Base-by-base conservation (phyloP, 2,888 invertebrate species). In the Aphrophora alni region DNA sequence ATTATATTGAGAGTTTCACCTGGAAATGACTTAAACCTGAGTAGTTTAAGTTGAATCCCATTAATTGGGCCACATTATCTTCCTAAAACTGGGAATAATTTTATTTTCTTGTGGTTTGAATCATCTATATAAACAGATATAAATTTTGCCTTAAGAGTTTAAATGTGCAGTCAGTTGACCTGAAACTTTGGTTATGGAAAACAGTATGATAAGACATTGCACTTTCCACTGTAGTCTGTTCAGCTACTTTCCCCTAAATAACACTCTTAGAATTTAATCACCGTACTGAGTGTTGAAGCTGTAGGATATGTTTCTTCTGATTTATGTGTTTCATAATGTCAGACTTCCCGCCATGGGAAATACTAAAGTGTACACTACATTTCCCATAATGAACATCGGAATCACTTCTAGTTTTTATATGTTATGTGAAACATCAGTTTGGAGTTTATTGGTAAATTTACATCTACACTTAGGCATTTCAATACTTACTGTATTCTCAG, bases 261-360 rank as follows among this genome's bases (percentile, higher is more conserved):
- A 33, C 33, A 14, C 25, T 70, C 21, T 1, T n/a, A 70, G 21
- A 70, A 70, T 70, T 3, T 70, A 70, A 14, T 24, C 10, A 70
- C 27, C 21, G 70, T 14, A 25, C 27, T 70, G 14, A 21, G 21
- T 26, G 70, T 26, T 14, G 70, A 70, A 26, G 21, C n/a, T 26
- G 70, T 14, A 26, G 25, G 24, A 70, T n/a, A 21, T 14, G 70
- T 70, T 27, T 70, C 24, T 70, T 21, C n/a, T 70, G 70, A 21
- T 70, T 70, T 70, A 70, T 70, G 21, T 70, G 70, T 21, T 70
- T 70, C 7, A 7, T 70, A 70, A 70, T 70, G 21, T 12, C 70
- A 70, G 70, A 70, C 70, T 3, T 70, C 21, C 70, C 21, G 7
- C 21, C 70, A 24, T 70, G 70, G 70, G 70, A 24, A 70, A 70